phyloP scores from a whole-genome alignment of 2,113 vertebrate genomes.

The Oncorhynchus nerka region DNA sequence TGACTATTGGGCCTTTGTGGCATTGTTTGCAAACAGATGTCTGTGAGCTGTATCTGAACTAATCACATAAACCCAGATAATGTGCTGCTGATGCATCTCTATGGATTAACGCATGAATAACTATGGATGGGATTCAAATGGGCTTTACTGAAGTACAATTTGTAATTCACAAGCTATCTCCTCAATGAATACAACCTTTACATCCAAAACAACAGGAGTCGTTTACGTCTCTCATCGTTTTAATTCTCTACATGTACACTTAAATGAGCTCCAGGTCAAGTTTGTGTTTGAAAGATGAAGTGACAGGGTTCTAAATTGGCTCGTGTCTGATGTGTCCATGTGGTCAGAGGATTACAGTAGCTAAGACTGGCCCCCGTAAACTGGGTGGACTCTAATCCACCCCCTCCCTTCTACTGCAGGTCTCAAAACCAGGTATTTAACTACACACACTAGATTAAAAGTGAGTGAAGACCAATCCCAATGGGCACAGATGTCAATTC shows the following conservation, averaged over 20 bases:
- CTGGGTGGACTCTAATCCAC: background rate
- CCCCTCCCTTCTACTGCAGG: background rate
- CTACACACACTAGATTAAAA: slow-evolving; percentile 43
- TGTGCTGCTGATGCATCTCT: background rate
- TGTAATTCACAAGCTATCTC: background rate
- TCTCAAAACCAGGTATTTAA: slow-evolving; percentile 29
- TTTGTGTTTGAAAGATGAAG: slow-evolving; percentile 35
- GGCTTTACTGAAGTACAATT: background rate
- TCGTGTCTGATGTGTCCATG: slow-evolving; percentile 59
- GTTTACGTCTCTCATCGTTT: background rate
- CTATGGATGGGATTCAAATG: background rate
- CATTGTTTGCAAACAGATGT: slow-evolving; percentile 1
- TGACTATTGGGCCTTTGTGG: background rate
- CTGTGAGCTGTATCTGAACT: background rate
- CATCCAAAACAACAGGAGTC: background rate
- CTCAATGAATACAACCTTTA: background rate
- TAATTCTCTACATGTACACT: background rate
- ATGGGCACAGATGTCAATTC: slow-evolving; percentile 7
- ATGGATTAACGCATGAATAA: background rate
- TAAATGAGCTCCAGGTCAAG: slow-evolving; percentile 13
- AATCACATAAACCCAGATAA: background rate
- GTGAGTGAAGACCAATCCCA: slow-evolving; percentile 37
- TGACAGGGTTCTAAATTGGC: slow-evolving; percentile 58
- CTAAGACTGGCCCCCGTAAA: slow-evolving; percentile 33
- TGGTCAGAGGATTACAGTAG: slow-evolving; percentile 52